phyloP scores from a whole-genome alignment of 2,888 invertebrate genomes.

The Amphipyra tragopoginis region DNA sequence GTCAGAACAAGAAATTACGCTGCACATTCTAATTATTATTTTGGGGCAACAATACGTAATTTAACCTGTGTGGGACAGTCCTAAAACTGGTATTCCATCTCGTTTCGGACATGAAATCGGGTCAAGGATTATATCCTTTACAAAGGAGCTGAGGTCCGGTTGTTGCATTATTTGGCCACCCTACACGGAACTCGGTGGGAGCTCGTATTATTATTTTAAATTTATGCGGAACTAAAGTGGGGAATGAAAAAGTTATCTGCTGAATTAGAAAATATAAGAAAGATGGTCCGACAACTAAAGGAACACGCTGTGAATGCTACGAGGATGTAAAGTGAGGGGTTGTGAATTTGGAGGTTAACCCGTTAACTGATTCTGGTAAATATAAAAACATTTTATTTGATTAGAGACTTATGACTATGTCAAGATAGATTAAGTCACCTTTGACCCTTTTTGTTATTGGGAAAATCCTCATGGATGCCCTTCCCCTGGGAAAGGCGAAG shows the following conservation, averaged over 20 bases:
- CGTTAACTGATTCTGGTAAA: constrained; percentile 9
- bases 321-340: constrained; percentile 4
- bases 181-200: constrained; percentile 72
- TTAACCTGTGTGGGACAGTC: constrained; percentile 80
- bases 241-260: constrained; percentile 22
- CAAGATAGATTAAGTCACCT: too few species aligned
- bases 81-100: constrained; percentile 68
- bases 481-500: too few species aligned
- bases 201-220: constrained; percentile 48
- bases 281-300: constrained; percentile 9
- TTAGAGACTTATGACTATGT: too few species aligned
- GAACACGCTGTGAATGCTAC: constrained; percentile 1
- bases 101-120: constrained; percentile 64
- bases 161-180: constrained; percentile 74
- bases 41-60: constrained; percentile 72
- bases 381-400: not conserved
- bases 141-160: constrained; percentile 64
- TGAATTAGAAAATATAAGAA: constrained; percentile 28
- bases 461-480: too few species aligned
- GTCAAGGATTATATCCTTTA: constrained; percentile 77
- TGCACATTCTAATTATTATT: constrained; percentile 57
- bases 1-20: constrained; percentile 47
- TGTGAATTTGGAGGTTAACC: constrained; percentile 13
- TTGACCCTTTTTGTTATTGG: too few species aligned
- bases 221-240: constrained; percentile 41